These are phyloP conservation scores for Chaenogobius annularis DNA, from an alignment of 2,113 vertebrate genomes.

Conservation along the genomic window DNA sequence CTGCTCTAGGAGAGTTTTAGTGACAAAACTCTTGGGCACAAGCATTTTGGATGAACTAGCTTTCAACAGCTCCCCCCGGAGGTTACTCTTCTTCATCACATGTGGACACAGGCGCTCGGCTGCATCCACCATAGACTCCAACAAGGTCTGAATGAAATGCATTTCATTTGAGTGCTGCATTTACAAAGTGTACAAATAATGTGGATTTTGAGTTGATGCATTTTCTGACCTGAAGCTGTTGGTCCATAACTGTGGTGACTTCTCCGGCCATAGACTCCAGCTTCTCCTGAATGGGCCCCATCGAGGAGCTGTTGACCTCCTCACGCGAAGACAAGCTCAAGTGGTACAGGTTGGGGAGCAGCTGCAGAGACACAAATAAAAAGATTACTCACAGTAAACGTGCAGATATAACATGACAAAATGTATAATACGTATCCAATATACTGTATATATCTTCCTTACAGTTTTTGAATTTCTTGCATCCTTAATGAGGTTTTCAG, in stretches of 20 bases:
- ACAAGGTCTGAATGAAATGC: constrained; percentile 74
- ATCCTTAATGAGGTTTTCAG: constrained; percentile 91
- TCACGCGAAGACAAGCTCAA: constrained; percentile 85
- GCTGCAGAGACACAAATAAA: constrained; percentile 66
- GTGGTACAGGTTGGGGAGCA: constrained; percentile 94
- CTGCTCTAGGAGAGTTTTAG: constrained; percentile 93
- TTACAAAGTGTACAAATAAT: not conserved
- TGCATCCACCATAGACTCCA: constrained; percentile 93
- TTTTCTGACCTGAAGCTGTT: constrained; percentile 88
- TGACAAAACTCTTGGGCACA: constrained; percentile 90
- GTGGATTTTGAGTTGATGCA: not conserved
- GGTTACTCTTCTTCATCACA: constrained; percentile 87
- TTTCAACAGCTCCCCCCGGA: constrained; percentile 88
- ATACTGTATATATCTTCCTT: constrained; percentile 1
- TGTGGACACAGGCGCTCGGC: constrained; percentile 91
- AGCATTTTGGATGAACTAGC: constrained; percentile 90
- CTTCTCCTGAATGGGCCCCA: constrained; percentile 91
- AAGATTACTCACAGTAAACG: not conserved
- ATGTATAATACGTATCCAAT: too few relatives aligned
- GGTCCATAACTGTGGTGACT: constrained; percentile 91
- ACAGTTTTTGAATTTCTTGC: constrained; percentile 98
- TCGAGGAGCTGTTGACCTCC: constrained; percentile 79
- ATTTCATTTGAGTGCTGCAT: not conserved
- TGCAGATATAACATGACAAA: too few relatives aligned
- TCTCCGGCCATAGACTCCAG: constrained; percentile 96